Evolutionary conservation across 2,113 vertebrate genomes (phyloP), one percentile per base, ranked within the genome.

Genomic region (Pavo muticus): DNA sequence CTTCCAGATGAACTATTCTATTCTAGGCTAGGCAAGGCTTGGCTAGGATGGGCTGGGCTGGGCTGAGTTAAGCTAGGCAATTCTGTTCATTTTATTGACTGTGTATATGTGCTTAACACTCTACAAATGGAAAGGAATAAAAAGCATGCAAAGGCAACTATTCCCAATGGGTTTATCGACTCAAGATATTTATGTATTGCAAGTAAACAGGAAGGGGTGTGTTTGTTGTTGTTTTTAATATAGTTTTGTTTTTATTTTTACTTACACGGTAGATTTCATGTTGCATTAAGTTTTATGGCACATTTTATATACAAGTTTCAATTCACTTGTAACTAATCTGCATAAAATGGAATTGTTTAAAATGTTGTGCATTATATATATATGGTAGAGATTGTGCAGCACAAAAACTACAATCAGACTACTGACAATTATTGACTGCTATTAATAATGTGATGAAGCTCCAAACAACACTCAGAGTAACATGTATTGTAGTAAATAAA

Each of bases 31-130:
- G 48, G 48, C 48, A 48, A 48, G 21, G 21, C 47, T 48, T 48
- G 21, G 47, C 47, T 48, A 48, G 21, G 10, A 10, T 24, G 23
- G 23, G 19, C 44, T 45, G 44, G 47, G 6, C 12, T 50, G 48
- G 21, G 48, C 48, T 50, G 48, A 25, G 23, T 23, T 50, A 50
- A 50, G 48, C 2, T 50, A 50, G 48, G 23, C 23, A 23, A 24
- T n/a, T 59, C 56, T n/a, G 17, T 59, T 59, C 14, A 24, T 70
- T 87, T 71, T 79, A 40, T 0, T 27, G 7, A 48, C 7, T 57
- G 5, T 23, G 7, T 61, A 4, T 27, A 15, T 3, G 3, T 12
- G 2, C 8, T 14, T 50, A 57, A n/a, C 5, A 19, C 5, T 68
- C 63, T 50, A 8, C 21, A 72, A 76, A 73, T 50, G 5, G 2